These are phyloP conservation scores for Chaenocephalus aceratus DNA, from an alignment of 2,113 vertebrate genomes.

Conservation along the genomic window DNA sequence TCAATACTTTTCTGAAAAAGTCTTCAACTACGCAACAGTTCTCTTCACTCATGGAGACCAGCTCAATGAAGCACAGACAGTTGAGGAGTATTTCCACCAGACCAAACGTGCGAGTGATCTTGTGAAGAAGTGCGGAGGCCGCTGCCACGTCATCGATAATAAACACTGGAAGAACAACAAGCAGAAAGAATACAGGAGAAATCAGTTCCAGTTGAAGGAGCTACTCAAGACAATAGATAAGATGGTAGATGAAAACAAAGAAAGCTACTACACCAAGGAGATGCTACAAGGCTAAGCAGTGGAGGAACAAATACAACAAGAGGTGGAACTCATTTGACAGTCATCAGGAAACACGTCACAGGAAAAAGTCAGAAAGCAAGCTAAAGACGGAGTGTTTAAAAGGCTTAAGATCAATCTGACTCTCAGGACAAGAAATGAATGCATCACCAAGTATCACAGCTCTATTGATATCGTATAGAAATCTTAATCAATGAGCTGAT, in stretches of 20 bases:
- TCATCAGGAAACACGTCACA: neutral
- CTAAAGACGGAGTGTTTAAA: conserved; percentile 70
- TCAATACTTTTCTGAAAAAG: conserved; percentile 34
- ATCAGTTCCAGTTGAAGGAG: conserved; percentile 39
- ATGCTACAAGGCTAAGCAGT: conserved; percentile 1
- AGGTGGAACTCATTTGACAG: neutral
- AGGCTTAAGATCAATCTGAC: neutral
- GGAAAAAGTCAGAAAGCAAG: neutral
- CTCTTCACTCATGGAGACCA: conserved; percentile 56
- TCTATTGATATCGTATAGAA: too few relatives aligned
- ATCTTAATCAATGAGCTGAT: neutral
- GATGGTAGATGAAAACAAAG: conserved; percentile 5
- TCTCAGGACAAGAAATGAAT: too few relatives aligned
- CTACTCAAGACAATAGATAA: conserved; percentile 36
- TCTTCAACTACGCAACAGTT: conserved; percentile 15
- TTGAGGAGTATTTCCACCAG: conserved; percentile 16
- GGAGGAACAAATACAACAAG: conserved; percentile 2
- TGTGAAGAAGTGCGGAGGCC: conserved; percentile 37
- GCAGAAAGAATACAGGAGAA: conserved; percentile 10
- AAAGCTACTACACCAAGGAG: conserved; percentile 43
- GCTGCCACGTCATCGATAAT: conserved; percentile 52
- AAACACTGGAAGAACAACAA: conserved; percentile 31
- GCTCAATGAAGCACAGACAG: conserved; percentile 6
- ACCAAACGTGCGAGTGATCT: neutral
- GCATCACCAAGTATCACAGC: too few relatives aligned